Base-by-base conservation (phyloP, 2,113 vertebrate genomes). In the Dendrocopos noguchii region DNA sequence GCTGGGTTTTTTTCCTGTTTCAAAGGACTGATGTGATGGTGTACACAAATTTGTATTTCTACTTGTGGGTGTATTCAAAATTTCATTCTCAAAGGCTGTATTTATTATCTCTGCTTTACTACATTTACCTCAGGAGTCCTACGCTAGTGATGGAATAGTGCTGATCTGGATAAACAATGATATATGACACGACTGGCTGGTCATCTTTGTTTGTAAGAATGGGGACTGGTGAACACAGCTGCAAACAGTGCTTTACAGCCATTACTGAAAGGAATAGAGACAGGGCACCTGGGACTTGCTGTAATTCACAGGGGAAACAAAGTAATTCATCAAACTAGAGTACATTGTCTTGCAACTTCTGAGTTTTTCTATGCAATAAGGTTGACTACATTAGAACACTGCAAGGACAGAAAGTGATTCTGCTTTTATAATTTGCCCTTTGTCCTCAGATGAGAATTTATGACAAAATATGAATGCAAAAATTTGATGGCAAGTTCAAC, bases 131-230 rank as follows among this genome's bases (percentile, higher is more conserved):
- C 15, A 14, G 36, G 47, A 52, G 28, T 72, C 28, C 8, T 46
- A 0, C 21, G 20, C 17, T 47, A 36, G 15, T 53, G 33, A 28
- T 18, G 36, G 21, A 31, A 18, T 47, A 80, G 25, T 47, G 15
- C 6, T 57, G 33, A 7, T 73, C 71, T 64, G 44, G 16, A 70
- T 52, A 34, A 50, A n/a, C 21, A 68, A 11, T 68, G 18, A 53
- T 31, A 9, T 18, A 33, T 15, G 17, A 8, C 28, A 31, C 0
- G 3, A 81, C 6, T 0, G 3, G 28, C 25, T 52, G 15, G 18
- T 73, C 31, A 50, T 22, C 36, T 74, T 80, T 73, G 11, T 47
- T 80, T 73, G 16, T 47, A 27, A 36, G 28, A 66, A 52, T 0
- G 3, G 22, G 34, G 22, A 15, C 27, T 50, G 28, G 15, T 47